Conservation (phyloP, 2,113 vertebrate genomes). For the Verasper variegatus region DNA sequence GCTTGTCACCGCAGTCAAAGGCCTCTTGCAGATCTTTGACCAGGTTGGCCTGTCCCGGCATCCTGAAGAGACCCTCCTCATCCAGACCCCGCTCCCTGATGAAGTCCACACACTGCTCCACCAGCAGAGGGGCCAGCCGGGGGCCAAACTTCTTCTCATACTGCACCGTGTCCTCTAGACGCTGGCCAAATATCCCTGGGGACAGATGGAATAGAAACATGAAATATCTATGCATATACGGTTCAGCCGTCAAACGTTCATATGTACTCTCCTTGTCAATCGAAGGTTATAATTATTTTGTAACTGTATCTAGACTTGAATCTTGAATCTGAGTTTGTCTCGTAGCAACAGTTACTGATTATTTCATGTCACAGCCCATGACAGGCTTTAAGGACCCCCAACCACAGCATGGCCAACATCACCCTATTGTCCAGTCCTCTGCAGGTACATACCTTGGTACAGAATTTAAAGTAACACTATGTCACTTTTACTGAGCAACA, state of each 20-base stretch:
- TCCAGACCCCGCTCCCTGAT: slow-evolving; percentile 90
- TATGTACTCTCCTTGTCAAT: background rate
- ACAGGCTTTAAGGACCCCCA: background rate
- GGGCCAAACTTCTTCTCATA: slow-evolving; percentile 89
- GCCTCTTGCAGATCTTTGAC: slow-evolving; percentile 95
- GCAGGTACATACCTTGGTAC: background rate
- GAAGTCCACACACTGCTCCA: slow-evolving; percentile 97
- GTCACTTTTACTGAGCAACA: background rate
- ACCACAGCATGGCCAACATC: background rate
- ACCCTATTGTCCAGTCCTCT: background rate
- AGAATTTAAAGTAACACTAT: background rate
- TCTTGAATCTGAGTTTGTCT: no score
- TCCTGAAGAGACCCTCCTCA: slow-evolving; percentile 95
- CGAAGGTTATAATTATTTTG: background rate
- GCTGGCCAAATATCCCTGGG: slow-evolving; percentile 94
- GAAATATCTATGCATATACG: no score
- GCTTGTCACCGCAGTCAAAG: slow-evolving; percentile 95
- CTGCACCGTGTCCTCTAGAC: slow-evolving; percentile 91
- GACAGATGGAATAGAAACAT: slow-evolving; percentile 1
- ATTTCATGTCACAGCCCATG: no score
- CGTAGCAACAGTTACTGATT: no score
- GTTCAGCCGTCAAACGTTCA: no score
- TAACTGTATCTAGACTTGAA: no score
- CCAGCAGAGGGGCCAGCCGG: slow-evolving; percentile 90
- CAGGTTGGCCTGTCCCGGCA: slow-evolving; percentile 95